Base-by-base conservation (phyloP, 2,888 invertebrate genomes). In the Mythimna albipuncta region DNA sequence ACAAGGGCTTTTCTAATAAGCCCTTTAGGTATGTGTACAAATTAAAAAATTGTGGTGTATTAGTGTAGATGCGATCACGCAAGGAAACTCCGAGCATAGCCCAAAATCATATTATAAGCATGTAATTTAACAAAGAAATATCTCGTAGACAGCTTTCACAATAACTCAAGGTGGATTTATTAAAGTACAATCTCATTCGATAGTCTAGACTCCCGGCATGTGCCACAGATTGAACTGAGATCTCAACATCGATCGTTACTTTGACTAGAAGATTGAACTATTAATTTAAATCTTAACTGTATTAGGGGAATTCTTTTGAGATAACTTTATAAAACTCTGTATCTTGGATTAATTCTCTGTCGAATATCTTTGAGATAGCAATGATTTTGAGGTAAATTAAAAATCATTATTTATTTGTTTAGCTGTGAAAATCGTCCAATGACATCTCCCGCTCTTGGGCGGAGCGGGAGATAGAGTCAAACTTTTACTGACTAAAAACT, bases 111-210 rank as follows among this genome's bases (percentile, higher is more conserved):
- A 26, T 1, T 26, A 26, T 1, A 26, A 32, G 32, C 32, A 32
- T 32, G 0, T 32, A 13, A 52, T 50, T 77, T 52, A 71, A 71
- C 61, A 77, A 71, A 44, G 72, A 59, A 59, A 52, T 77, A 19
- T n/a, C 16, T 62, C 61, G 52, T 11, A 58, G 44, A 54, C 63
- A 62, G 62, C 54, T 75, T 80, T 41, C 35, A 79, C 57, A 74
- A 74, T 58, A 68, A 79, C 67, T 74, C 75, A 67, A 63, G 26
- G 32, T 11, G 62, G 75, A 79, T 79, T 77, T 79, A 79, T 67
- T 67, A 47, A 66, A 79, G 57, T 58, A 62, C 44, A 57, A 55
- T 62, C 66, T 52, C 26, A 55, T 44, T 66, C 79, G 38, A 41
- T 32, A 62, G 76, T 67, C 79, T 74, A 77, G 76, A 77, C 79